Conservation (phyloP, 64 coral and sea anemone species). For the Montipora cactus region DNA sequence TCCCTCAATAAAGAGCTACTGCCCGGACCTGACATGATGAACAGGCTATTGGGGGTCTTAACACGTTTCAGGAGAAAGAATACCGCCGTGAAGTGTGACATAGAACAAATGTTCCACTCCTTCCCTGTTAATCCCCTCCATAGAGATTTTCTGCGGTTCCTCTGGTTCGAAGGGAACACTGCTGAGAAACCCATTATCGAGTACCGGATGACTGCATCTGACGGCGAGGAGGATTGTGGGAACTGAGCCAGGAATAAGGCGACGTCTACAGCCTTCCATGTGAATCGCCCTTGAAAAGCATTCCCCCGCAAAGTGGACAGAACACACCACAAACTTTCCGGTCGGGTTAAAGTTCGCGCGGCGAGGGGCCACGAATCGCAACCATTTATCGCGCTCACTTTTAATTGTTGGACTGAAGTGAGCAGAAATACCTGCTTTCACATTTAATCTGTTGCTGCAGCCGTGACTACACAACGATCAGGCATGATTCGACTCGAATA, state of each 20-base stretch:
- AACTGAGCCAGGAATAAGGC: too few species aligned
- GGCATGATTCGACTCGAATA: too few species aligned
- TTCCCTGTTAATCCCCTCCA: background rate
- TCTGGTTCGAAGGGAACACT: background rate
- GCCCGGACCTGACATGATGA: background rate
- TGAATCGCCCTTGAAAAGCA: too few species aligned
- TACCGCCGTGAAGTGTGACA: background rate
- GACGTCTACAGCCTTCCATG: too few species aligned
- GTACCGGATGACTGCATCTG: background rate
- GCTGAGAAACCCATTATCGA: background rate
- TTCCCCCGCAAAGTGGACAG: background rate
- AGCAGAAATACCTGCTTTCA: too few species aligned
- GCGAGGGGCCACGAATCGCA: too few species aligned
- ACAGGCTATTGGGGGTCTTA: background rate
- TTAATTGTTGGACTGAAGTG: too few species aligned
- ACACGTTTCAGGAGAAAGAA: background rate
- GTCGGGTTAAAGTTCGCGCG: background rate
- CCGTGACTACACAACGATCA: too few species aligned
- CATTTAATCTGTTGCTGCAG: too few species aligned
- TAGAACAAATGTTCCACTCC: background rate
- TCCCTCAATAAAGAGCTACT: background rate
- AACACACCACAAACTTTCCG: conserved; percentile 1
- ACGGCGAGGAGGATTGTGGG: background rate
- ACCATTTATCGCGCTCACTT: too few species aligned
- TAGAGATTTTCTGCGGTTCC: background rate